phyloP scores from a whole-genome alignment of 2,113 vertebrate genomes.

The Limnothrissa miodon region DNA sequence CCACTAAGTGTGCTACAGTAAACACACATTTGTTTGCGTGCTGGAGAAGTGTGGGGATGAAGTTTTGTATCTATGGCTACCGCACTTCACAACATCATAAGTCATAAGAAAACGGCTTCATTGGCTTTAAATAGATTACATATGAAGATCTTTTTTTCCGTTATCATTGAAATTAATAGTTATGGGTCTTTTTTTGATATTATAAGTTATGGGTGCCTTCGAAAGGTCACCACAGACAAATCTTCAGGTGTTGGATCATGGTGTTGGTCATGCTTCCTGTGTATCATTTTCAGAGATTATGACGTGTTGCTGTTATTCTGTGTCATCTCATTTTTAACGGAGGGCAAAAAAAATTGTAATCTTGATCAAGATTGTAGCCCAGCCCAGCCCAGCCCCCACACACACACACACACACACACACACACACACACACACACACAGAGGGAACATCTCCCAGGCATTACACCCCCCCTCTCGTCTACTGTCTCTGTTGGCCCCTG shows the following conservation, averaged over 20 bases:
- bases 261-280: not conserved
- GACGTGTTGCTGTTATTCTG: not conserved
- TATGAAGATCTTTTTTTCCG: not conserved
- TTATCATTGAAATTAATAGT: not conserved
- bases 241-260: not conserved
- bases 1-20: not conserved
- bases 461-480: slow-evolving; percentile 36
- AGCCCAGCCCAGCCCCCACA: no score
- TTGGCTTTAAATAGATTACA: not conserved
- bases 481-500: slow-evolving; percentile 52
- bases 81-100: not conserved
- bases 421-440: slow-evolving; percentile 5
- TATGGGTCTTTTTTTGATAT: no score
- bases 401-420: no score
- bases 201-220: not conserved
- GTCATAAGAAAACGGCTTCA: not conserved
- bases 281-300: not conserved
- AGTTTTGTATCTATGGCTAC: not conserved
- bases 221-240: not conserved
- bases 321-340: not conserved
- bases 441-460: slow-evolving; percentile 62
- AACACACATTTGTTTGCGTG: not conserved
- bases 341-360: not conserved
- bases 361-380: not conserved
- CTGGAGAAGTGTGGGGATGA: not conserved